Base-by-base conservation (phyloP, 2,888 invertebrate species). In the Resseliella maxima region DNA sequence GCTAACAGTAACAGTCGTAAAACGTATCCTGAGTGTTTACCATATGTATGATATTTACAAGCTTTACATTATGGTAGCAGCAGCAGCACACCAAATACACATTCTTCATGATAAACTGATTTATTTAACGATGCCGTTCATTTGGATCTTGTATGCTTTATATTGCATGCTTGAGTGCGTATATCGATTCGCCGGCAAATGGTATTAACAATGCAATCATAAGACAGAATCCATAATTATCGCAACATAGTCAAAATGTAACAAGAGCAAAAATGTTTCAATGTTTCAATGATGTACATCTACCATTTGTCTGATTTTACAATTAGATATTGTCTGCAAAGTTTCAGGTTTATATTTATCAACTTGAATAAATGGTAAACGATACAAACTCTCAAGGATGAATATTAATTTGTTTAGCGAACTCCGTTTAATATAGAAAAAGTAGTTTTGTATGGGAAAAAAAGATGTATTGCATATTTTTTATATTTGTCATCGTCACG, bases 121-220 rank as follows among this genome's bases (percentile, higher is more conserved):
- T 64, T 64, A 64, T 64, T 27, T 64, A 64, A 64, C 31, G 64
- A 64, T 64, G 50, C 64, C 18, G 64, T 31, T 64, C 64, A 64
- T 64, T 64, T 27, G 31, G 31, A 3, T 8, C 18, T 64, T 64
- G 64, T 31, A 64, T 64, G 64, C 24, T 31, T 64, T 27, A 64
- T 64, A 64, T 5, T 41, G 15, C 10, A 18, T 50, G 2, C 21
- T 50, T 10, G 15, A 12, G 50, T 50, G 50, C 50, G 21, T 50
- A 2, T 50, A 50, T 50, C 15, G 10, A 50, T 50, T 18, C 50
- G 15, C 50, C 50, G 50, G 50, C 21, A 50, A 50, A 50, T 18
- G 10, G 15, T 50, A 50, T 50, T 50, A 50, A 50, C 50, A 50
- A 50, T 50, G 50, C 2, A 50, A 50, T 18, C 50, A 50, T 50